Percentiles rank a stretch among this genome's conserved stretches.
These are phyloP conservation scores for Brachyistius frenatus DNA, from an alignment of 2,113 vertebrate species.

Conservation along the genomic window DNA sequence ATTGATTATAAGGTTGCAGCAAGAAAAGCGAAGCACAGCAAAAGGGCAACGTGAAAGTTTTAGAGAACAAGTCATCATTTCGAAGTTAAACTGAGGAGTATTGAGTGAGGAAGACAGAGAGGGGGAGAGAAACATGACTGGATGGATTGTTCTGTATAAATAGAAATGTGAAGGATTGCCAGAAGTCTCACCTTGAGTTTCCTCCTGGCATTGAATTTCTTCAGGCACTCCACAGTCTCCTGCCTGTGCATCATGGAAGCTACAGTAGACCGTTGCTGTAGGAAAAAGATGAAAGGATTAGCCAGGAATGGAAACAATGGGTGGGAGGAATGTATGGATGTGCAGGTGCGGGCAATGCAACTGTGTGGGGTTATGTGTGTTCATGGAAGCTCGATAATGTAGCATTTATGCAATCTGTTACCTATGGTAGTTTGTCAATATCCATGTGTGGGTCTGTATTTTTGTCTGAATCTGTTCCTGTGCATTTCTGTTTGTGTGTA, in stretches of 20 bases:
- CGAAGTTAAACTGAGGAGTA: conserved; percentile 22
- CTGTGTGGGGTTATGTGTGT: neutral
- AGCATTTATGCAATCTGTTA: neutral
- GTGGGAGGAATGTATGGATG: neutral
- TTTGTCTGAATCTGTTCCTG: neutral
- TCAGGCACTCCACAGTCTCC: conserved; percentile 98
- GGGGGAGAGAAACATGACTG: neutral
- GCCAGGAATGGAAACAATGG: conserved; percentile 11
- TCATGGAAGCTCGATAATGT: neutral
- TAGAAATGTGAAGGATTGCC: conserved; percentile 42
- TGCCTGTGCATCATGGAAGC: conserved; percentile 99
- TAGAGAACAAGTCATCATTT: conserved; percentile 43
- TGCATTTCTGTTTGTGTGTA: conserved; percentile 7
- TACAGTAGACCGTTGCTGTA: conserved; percentile 97
- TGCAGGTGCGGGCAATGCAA: neutral
- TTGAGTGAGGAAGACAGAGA: conserved; percentile 14
- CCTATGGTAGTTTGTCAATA: neutral
- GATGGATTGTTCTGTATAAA: conserved; percentile 40
- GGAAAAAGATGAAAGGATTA: conserved; percentile 49
- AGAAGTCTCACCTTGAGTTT: conserved; percentile 91
- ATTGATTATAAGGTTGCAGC: conserved; percentile 58
- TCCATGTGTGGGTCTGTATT: neutral
- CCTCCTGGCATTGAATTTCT: conserved; percentile 98
- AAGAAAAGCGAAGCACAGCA: conserved; percentile 47
- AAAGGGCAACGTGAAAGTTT: conserved; percentile 45